Evolutionary conservation across 2,888 invertebrate species (phyloP).

Genomic region (Sminthurides aquaticus): DNA sequence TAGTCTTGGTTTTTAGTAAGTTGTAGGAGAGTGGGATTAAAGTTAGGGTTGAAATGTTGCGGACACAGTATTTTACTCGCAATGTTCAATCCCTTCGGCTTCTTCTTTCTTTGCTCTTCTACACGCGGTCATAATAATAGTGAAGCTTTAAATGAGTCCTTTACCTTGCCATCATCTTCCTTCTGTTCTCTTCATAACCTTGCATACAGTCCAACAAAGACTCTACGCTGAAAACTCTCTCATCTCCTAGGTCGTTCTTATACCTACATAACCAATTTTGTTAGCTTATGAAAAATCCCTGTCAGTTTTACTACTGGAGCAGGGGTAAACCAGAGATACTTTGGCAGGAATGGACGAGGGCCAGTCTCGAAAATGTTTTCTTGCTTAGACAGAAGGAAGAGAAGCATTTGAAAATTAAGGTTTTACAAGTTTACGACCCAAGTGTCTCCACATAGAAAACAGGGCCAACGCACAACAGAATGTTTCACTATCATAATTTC

Average conservation of each 20-base stretch:
- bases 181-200: too few species aligned
- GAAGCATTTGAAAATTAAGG: slow-evolving; percentile 1
- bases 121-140: neutral
- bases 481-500: too few species aligned
- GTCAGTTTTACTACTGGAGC: too few species aligned
- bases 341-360: too few species aligned
- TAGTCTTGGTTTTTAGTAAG: neutral
- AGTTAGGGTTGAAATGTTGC: neutral
- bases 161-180: too few species aligned
- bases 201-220: too few species aligned
- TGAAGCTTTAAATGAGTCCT: neutral
- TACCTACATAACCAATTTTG: too few species aligned
- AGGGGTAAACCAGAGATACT: too few species aligned
- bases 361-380: neutral
- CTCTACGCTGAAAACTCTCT: too few species aligned
- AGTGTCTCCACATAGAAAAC: neutral
- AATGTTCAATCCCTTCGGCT: neutral
- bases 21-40: neutral
- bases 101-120: neutral
- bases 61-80: neutral
- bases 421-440: slow-evolving; percentile 3
- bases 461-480: too few species aligned
- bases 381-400: neutral
- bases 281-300: too few species aligned
- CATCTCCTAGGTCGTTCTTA: too few species aligned